phyloP scores from a whole-genome alignment of 35 echinoderm and acorn worm genomes.

The Apostichopus californicus region DNA sequence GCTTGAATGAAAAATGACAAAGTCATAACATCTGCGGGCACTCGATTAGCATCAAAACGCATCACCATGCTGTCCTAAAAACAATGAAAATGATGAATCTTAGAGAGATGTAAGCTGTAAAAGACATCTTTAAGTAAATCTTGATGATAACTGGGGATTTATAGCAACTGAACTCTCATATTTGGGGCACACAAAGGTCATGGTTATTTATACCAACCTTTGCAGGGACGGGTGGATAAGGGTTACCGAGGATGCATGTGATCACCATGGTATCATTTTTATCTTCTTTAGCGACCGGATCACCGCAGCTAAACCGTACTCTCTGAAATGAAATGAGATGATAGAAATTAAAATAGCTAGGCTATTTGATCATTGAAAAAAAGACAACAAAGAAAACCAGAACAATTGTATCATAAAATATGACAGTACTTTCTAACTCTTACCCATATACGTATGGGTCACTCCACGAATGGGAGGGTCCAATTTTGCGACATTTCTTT shows the following conservation, averaged over 20 bases:
- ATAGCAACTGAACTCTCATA: neutral
- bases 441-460: too few relatives aligned
- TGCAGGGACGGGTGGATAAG: slow-evolving; percentile 55
- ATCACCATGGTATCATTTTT: slow-evolving; percentile 61
- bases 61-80: slow-evolving; percentile 56
- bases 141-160: too few relatives aligned
- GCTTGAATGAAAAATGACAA: slow-evolving; percentile 60
- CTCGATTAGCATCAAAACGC: slow-evolving; percentile 39
- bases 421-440: too few relatives aligned
- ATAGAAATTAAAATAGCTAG: too few relatives aligned
- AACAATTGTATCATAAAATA: too few relatives aligned
- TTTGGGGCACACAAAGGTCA: neutral
- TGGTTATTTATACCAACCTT: neutral
- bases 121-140: too few relatives aligned
- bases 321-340: slow-evolving; percentile 3
- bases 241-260: slow-evolving; percentile 71
- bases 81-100: too few relatives aligned
- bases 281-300: slow-evolving; percentile 1
- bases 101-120: too few relatives aligned
- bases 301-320: slow-evolving; percentile 24
- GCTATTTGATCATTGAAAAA: too few relatives aligned
- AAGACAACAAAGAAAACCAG: too few relatives aligned
- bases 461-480: too few relatives aligned
- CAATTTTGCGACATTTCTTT: too few relatives aligned
- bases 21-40: slow-evolving; percentile 62